phyloP scores from a whole-genome alignment of 1,140 invertebrate genomes.

The Dinoponera quadriceps region DNA sequence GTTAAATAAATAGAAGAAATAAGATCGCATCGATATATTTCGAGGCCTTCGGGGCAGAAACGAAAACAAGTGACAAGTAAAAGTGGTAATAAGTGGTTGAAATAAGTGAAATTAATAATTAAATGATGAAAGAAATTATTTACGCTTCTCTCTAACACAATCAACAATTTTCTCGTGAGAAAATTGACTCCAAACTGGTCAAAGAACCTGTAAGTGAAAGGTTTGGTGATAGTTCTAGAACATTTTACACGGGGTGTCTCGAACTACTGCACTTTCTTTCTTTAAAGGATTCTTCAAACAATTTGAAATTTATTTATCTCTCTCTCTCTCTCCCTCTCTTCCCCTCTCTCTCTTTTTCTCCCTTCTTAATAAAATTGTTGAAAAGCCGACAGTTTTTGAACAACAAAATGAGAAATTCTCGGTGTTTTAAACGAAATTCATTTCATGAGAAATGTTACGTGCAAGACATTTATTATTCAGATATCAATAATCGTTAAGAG shows the following conservation, averaged over 20 bases:
- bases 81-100: not conserved
- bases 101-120: not conserved
- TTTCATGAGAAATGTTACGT: not conserved
- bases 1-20: not conserved
- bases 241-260: not conserved
- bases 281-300: not conserved
- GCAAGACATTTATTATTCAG: not conserved
- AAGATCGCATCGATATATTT: not conserved
- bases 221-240: constrained; percentile 6
- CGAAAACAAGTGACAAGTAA: not conserved
- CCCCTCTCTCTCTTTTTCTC: not conserved
- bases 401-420: not conserved
- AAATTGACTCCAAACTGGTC: constrained; percentile 6
- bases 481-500: not conserved
- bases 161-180: not conserved
- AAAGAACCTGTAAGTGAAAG: constrained; percentile 30
- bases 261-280: not conserved
- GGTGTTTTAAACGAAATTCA: not conserved
- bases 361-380: not conserved
- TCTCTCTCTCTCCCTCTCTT: too few relatives aligned
- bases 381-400: not conserved
- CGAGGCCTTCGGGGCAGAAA: not conserved
- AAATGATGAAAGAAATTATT: too few relatives aligned
- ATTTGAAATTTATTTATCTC: not conserved
- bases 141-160: not conserved